Percentiles rank a stretch among this genome's conserved stretches.
phyloP scores from a whole-genome alignment of 2,797 vertebrate species.

The Setipinna tenuifilis region DNA sequence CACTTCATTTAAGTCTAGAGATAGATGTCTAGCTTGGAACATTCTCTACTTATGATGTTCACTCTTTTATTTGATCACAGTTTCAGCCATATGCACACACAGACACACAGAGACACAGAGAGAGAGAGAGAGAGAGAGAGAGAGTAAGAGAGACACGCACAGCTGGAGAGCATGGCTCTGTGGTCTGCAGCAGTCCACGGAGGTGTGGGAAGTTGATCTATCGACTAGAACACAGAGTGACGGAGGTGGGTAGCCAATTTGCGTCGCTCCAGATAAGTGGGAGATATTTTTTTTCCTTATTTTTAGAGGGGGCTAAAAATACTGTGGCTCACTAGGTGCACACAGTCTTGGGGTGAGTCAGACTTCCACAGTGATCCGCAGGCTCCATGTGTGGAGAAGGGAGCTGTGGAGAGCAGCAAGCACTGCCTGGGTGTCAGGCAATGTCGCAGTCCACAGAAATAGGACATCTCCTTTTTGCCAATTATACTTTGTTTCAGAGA shows the following conservation, averaged over 20 bases:
- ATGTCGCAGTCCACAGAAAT: background rate
- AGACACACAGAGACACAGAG: background rate
- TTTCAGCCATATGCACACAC: background rate
- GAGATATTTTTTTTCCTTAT: conserved; percentile 37
- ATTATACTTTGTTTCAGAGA: background rate
- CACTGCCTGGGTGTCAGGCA: background rate
- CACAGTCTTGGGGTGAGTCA: conserved; percentile 32
- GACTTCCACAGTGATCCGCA: background rate
- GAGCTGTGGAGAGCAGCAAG: background rate
- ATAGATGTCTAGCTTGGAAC: background rate
- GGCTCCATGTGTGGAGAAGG: background rate
- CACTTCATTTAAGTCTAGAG: background rate
- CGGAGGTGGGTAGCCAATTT: conserved; percentile 30
- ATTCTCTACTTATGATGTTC: background rate
- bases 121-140: no score
- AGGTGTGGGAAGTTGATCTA: no score
- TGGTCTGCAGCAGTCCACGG: background rate
- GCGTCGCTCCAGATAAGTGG: conserved; percentile 52
- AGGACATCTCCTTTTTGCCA: background rate
- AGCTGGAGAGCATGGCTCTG: background rate
- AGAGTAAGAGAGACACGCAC: no score
- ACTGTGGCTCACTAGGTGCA: conserved; percentile 33
- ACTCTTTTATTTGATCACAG: background rate
- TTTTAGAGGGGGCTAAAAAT: conserved; percentile 54
- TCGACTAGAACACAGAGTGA: no score